phyloP scores from a whole-genome alignment of 2,797 vertebrate genomes.

The Phrynocephalus forsythii region DNA sequence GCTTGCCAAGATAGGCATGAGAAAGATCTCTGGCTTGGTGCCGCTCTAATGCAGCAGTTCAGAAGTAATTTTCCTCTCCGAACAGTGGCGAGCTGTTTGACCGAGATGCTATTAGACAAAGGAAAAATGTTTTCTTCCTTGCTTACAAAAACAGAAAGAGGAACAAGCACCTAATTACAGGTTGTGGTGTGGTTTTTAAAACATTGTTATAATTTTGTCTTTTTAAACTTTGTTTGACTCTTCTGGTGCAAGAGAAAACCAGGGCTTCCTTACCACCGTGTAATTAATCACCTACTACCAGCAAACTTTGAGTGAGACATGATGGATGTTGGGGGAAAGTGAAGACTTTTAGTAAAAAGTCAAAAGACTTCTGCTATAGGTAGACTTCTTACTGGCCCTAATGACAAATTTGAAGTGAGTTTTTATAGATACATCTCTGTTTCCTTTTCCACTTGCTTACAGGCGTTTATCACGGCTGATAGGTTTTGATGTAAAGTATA shows the following conservation, averaged over 20 bases:
- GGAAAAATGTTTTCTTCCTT: conserved; percentile 20
- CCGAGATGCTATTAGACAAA: conserved; percentile 19
- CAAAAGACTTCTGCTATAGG: neutral
- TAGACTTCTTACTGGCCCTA: neutral
- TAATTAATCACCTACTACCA: neutral
- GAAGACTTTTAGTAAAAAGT: neutral
- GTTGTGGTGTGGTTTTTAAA: neutral
- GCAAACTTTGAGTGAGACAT: conserved; percentile 2
- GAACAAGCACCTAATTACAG: fast-evolving
- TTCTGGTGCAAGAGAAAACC: neutral
- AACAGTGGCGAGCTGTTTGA: neutral
- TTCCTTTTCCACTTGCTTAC: neutral
- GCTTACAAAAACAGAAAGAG: conserved; percentile 12
- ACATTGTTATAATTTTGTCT: neutral
- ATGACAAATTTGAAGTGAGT: neutral
- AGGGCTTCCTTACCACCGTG: neutral
- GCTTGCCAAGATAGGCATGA: neutral
- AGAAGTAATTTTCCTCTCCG: neutral
- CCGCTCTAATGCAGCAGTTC: conserved; percentile 4
- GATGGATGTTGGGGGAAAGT: neutral
- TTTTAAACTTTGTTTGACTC: neutral
- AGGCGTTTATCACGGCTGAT: neutral
- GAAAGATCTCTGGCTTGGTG: neutral
- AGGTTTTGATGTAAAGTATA: conserved; percentile 8
- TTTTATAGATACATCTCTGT: neutral